Evolutionary conservation across 30 jellyfish, hydroid and myxozoan species (phyloP), one percentile per base, ranked within the genome.

Genomic region (Chironex yamaguchii): DNA sequence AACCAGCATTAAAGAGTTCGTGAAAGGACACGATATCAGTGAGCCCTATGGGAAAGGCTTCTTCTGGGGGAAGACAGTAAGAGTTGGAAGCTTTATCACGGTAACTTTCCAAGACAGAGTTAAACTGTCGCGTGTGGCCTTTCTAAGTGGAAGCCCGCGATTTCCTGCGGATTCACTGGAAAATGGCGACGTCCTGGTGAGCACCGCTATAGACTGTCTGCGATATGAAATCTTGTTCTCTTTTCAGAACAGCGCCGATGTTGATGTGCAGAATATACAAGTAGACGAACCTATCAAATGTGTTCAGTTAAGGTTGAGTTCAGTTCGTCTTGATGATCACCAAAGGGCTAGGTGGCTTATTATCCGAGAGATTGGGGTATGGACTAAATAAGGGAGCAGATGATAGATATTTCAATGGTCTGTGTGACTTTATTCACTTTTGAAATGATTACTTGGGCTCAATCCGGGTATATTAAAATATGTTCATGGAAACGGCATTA

Each of bases 41-140:
- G 48, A 77, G 3, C 91, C 97, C 3, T 65, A 48, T 1, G 52
- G 81, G n/a, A 51, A 70, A 32, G 97, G 96, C 25, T 24, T 62
- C 30, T 94, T 88, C 81, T 94, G 99, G 99, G 97, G 96, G 0
- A 89, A 89, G 86, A 62, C 52, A 2, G 51, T 94, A 1, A 17
- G 20, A 13, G 82, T 25, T 23, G 99, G 96, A 9, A 96, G 89
- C 67, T 20, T 49, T 25, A 64, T 94, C 24, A 91, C 81, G 9
- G 51, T 94, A 6, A 80, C 62, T 1, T 80, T 94, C 33, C 76
- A 89, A 17, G 33, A 33, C 9, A 81, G 91, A 2, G 26, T 36
- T 25, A 22, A 11, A 23, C 26, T 94, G 76, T 67, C 71, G 49
- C 53, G 89, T 25, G 32, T 94, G 4, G 93, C 89, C 9, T 58